Evolutionary conservation across 2,797 vertebrate genomes (phyloP).

Genomic region (Cynopterus sphinx): DNA sequence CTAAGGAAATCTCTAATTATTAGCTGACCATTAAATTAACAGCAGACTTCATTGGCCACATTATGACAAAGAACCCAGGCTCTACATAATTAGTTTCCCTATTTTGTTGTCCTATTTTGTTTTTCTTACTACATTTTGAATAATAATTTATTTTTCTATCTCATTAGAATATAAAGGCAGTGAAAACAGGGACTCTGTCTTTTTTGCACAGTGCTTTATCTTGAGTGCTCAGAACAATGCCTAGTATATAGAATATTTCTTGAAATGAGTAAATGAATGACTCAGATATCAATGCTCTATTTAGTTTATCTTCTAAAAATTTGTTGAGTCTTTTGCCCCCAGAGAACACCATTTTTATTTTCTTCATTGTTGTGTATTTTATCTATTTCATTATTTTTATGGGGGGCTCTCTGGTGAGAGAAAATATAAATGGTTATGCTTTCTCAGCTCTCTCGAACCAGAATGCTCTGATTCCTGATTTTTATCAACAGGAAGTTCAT

Average conservation of each 20-base stretch:
- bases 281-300: neutral
- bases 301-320: neutral
- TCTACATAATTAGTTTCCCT: neutral
- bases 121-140: neutral
- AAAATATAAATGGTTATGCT: neutral
- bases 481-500: neutral
- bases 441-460: neutral
- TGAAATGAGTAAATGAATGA: neutral
- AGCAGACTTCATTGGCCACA: neutral
- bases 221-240: neutral
- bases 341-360: neutral
- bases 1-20: neutral
- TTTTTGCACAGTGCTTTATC: neutral
- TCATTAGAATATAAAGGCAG: neutral
- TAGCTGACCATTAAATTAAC: neutral
- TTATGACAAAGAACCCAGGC: neutral
- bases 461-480: neutral
- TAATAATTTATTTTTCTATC: neutral
- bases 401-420: neutral
- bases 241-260: neutral
- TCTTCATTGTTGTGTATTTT: neutral
- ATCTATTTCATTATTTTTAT: neutral
- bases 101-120: neutral
- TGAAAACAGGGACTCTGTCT: neutral
- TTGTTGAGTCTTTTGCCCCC: neutral